Evolutionary conservation across 2,888 invertebrate genomes (phyloP).

Genomic region (Clistopyga incitator): DNA sequence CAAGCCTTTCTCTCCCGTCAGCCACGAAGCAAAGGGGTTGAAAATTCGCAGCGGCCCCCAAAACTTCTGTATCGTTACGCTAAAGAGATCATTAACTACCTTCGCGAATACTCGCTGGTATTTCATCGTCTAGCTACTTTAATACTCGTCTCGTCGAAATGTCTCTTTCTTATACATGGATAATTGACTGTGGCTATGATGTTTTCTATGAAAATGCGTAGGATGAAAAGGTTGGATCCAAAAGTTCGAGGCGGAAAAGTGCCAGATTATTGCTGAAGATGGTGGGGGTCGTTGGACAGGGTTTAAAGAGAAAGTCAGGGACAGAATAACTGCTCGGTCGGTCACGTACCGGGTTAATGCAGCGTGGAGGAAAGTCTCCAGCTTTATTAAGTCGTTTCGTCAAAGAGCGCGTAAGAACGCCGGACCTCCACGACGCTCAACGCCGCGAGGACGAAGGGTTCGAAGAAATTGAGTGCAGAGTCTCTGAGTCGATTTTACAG

Average conservation of each 20-base stretch:
- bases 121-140: slow-evolving; percentile 41
- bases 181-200: slow-evolving; percentile 17
- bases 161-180: slow-evolving; percentile 25
- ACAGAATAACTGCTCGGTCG: slow-evolving; percentile 69
- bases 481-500: slow-evolving; percentile 8
- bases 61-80: slow-evolving; percentile 52
- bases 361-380: slow-evolving; percentile 79
- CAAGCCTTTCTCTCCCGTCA: slow-evolving; percentile 44
- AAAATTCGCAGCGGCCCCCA: slow-evolving; percentile 69
- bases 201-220: slow-evolving; percentile 18
- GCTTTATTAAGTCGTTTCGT: slow-evolving; percentile 79
- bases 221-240: neutral
- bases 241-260: slow-evolving; percentile 9
- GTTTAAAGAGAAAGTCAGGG: slow-evolving; percentile 65
- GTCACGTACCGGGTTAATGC: slow-evolving; percentile 81
- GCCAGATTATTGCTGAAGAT: slow-evolving; percentile 44
- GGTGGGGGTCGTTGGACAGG: slow-evolving; percentile 51
- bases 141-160: slow-evolving; percentile 42
- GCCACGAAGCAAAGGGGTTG: slow-evolving; percentile 70
- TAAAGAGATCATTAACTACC: slow-evolving; percentile 62
- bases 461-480: slow-evolving; percentile 43
- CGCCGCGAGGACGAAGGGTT: slow-evolving; percentile 37
- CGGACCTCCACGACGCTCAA: slow-evolving; percentile 56
- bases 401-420: slow-evolving; percentile 71
- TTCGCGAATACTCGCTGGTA: slow-evolving; percentile 37